phyloP scores from a whole-genome alignment of 2,113 vertebrate species.

The Garra rufa region DNA sequence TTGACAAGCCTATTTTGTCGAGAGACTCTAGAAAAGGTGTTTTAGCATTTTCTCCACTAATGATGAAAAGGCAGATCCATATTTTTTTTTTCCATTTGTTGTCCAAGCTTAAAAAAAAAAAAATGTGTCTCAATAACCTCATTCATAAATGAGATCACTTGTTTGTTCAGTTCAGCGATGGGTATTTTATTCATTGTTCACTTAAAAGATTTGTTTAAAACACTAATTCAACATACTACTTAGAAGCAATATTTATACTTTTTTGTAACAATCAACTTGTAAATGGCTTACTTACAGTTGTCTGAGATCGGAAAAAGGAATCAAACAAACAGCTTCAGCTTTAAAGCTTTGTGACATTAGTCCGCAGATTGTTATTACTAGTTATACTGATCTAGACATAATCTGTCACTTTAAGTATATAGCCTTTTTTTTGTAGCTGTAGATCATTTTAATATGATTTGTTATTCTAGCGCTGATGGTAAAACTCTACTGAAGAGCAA shows the following conservation, averaged over 20 bases:
- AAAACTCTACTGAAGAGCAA: conserved; percentile 63
- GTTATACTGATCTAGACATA: conserved; percentile 32
- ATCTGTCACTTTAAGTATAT: conserved; percentile 37
- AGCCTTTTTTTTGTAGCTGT: not conserved
- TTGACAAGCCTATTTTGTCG: not conserved
- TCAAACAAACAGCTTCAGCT: not conserved
- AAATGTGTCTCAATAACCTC: not conserved
- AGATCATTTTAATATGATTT: conserved; percentile 30
- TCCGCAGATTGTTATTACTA: not conserved
- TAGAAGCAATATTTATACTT: not conserved
- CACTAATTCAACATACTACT: not conserved
- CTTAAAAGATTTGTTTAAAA: not conserved
- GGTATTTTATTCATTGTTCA: not conserved
- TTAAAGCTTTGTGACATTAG: conserved; percentile 33
- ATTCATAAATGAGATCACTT: not conserved
- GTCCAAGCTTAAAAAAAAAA: not conserved
- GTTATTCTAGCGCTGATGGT: conserved; percentile 8
- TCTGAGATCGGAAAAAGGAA: not conserved
- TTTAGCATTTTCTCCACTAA: not conserved
- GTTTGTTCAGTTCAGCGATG: not conserved
- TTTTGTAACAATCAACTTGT: not conserved
- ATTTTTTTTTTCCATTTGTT: not conserved
- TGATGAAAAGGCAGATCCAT: not conserved
- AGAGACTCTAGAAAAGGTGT: not conserved
- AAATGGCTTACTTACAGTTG: not conserved